Evolutionary conservation across 2,113 vertebrate genomes (phyloP).

Genomic region (Anarhynchus alexandrinus): DNA sequence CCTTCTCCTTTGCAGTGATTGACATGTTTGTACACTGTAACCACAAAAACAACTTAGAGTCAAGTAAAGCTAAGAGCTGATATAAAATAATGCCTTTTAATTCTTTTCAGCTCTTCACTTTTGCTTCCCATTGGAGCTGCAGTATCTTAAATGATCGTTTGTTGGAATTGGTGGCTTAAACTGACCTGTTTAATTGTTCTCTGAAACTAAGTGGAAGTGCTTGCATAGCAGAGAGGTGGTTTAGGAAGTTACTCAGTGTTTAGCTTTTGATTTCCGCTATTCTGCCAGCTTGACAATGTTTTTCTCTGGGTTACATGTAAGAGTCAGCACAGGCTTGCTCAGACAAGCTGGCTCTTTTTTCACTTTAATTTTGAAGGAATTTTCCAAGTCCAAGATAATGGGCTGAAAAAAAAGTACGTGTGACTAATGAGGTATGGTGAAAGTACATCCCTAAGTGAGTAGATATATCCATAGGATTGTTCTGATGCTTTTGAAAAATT

Average conservation of each 20-base stretch:
- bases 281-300: background rate
- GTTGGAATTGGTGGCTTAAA: background rate
- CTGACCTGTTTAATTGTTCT: background rate
- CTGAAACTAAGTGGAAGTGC: background rate
- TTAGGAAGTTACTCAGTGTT: background rate
- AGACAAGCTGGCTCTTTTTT: background rate
- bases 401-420: background rate
- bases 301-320: background rate
- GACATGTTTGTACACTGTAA: background rate
- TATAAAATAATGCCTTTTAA: background rate
- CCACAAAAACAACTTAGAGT: background rate
- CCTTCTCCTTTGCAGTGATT: background rate
- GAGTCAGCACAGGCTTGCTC: background rate
- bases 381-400: background rate
- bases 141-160: background rate
- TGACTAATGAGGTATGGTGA: background rate
- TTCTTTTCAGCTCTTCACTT: background rate
- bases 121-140: background rate
- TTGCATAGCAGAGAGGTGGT: background rate
- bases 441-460: background rate
- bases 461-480: background rate
- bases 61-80: background rate
- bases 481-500: background rate
- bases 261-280: background rate
- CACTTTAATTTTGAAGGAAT: background rate